Conservation (phyloP, 2,888 invertebrate genomes). For the Taenaris catops region DNA sequence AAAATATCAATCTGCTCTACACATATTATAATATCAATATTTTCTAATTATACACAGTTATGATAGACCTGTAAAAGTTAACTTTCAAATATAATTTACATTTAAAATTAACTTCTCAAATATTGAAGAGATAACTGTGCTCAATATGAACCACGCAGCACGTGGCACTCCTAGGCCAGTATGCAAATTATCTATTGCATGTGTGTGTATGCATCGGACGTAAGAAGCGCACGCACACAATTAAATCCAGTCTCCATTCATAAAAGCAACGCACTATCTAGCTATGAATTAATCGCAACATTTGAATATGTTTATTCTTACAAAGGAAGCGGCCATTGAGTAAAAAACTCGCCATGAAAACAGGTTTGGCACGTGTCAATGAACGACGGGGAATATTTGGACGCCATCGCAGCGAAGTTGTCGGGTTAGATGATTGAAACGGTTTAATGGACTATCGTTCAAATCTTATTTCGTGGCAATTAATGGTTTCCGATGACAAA, state of each 20-base stretch:
- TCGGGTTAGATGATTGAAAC: constrained; percentile 66
- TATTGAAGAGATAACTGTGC: constrained; percentile 71
- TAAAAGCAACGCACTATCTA: constrained; percentile 73
- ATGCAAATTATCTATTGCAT: constrained; percentile 59
- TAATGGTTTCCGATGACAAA: constrained; percentile 25
- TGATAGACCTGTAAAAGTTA: constrained; percentile 38
- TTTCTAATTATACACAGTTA: constrained; percentile 23
- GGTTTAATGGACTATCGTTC: constrained; percentile 58
- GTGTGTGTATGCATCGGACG: constrained; percentile 43
- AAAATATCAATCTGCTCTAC: constrained; percentile 6
- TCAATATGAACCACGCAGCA: constrained; percentile 47
- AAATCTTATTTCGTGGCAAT: constrained; percentile 54
- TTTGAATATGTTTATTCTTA: constrained; percentile 75
- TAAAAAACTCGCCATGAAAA: constrained; percentile 71
- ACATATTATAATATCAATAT: constrained; percentile 20
- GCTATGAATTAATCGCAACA: constrained; percentile 80
- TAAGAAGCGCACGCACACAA: constrained; percentile 48
- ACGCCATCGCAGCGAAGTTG: constrained; percentile 50
- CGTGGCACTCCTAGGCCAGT: constrained; percentile 65
- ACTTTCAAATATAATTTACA: constrained; percentile 67
- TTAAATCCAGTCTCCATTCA: constrained; percentile 63
- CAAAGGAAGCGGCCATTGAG: constrained; percentile 77
- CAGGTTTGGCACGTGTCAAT: constrained; percentile 79
- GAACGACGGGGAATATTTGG: constrained; percentile 74
- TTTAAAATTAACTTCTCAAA: constrained; percentile 67